phyloP scores from a whole-genome alignment of 2,797 vertebrate genomes.

The Anomalospiza imberbis region DNA sequence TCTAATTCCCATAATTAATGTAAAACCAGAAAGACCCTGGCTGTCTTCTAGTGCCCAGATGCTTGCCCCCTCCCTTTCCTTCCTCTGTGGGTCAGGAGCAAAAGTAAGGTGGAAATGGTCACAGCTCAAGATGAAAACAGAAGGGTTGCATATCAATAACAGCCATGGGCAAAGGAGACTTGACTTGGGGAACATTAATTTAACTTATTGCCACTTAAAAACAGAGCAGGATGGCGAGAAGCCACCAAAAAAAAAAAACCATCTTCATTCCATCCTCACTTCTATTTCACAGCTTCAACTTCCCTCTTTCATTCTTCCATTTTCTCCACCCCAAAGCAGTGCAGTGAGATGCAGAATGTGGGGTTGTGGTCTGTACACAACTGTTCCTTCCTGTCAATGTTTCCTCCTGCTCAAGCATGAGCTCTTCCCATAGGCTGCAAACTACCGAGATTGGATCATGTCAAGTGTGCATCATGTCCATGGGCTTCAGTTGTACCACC shows the following conservation, averaged over 20 bases:
- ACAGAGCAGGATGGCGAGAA: neutral
- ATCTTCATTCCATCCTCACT: neutral
- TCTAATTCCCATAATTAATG: neutral
- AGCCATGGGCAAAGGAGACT: neutral
- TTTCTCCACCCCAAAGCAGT: neutral
- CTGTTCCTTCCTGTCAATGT: neutral
- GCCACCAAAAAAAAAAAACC: neutral
- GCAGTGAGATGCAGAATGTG: neutral
- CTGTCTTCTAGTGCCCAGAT: neutral
- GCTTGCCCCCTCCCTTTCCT: neutral
- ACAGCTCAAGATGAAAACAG: neutral
- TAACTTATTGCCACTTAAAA: neutral
- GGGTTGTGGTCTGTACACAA: neutral
- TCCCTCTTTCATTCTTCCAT: neutral
- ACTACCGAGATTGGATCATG: neutral
- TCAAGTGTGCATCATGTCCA: no score
- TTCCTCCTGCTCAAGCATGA: neutral
- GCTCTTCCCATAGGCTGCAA: neutral
- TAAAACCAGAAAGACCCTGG: neutral
- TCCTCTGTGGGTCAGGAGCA: neutral
- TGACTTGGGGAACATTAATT: neutral
- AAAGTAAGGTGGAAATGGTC: neutral
- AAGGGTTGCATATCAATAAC: neutral
- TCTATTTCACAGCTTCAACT: neutral
- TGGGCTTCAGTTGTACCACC: neutral